Evolutionary conservation across 1,140 invertebrate species (phyloP), one percentile per base, ranked within the genome.

Genomic region (Venustaconcha ellipsiformis): DNA sequence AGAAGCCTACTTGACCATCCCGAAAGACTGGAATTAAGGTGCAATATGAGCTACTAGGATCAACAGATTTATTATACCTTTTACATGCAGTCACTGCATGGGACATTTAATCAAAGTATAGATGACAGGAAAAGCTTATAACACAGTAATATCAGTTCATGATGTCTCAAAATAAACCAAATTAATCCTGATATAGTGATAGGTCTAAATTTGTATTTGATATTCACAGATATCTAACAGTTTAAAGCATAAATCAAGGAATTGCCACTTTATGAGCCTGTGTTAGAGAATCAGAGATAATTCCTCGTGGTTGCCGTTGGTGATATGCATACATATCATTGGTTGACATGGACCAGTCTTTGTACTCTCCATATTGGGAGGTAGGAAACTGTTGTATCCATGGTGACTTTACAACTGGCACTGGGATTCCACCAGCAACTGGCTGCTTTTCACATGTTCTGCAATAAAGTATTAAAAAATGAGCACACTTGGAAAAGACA

Each of bases 391-490:
- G 83, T 62, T 83, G 80, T 64, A 84, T 72, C 75, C 82, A 82
- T 26, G 86, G 81, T 20, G 87, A 81, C 57, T 88, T 88, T 2
- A 88, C 88, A n/a, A 88, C 86, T 26, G 87, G 86, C n/a, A 88
- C 86, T 12, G 86, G 85, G 20, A 88, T 89, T 23, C 88, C 83
- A 8, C 79, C 81, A 11, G 85, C 72, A 37, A 81, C 68, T 30
- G 80, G 77, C 67, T 87, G 86, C 59, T 89, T 89, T 57, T 87
- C 84, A 80, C 83, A 87, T 57, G 83, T 79, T 67, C 86, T 84
- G 62, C 18, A 81, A 70, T 48, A 73, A 70, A 59, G 56, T 17
- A 66, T 13, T 76, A 17, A 48, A 26, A 20, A 71, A 17, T n/a
- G 18, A 18, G 2, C n/a, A 26, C 37, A 30, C 14, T 67, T 76